Evolutionary conservation across 2,797 vertebrate genomes (phyloP), one percentile per base, ranked within the genome.

Genomic region (Otolemur crassicaudatus): DNA sequence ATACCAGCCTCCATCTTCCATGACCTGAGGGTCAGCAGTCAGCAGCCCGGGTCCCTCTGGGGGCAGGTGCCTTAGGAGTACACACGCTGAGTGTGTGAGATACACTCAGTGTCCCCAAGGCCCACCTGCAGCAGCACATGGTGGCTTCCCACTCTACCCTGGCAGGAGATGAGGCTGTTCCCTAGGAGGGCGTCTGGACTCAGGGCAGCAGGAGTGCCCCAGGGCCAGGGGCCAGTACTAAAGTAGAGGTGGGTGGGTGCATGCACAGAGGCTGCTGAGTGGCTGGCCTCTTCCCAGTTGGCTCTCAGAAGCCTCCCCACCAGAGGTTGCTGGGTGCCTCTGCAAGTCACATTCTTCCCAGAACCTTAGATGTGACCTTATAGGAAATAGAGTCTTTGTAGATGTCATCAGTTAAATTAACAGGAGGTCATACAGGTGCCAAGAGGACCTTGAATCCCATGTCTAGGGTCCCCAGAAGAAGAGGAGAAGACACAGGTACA

Each of bases 181-280:
- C 27, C 60, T 7, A 14, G 7, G 14, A 9, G 14, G 9, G 12
- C 2, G 4, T 10, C 5, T 40, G 20, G 43, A 4, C 63, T 27
- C 0, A 49, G 5, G 34, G 46, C 37, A 23, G 13, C 12, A 37
- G 40, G 8, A 13, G 19, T 16, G 9, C 49, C 14, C 14, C 1
- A 0, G 17, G 31, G 13, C 11, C 12, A 10, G 34, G 76, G 27
- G 23, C 19, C 31, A 0, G 31, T 13, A 6, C 11, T 2, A 0
- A 9, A 31, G 19, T 12, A 2, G 49, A 27, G 16, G 12, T 1
- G 3, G 16, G 31, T 5, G 0, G 7, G 25, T 3, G 0, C 1
- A 0, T 16, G 17, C 23, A 2, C 23, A 0, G 0, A 1, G 22
- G 37, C 7, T 29, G 27, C 88, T 4, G 12, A 29, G 8, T 34